Percentiles rank a stretch among this genome's conserved stretches.
phyloP scores from a whole-genome alignment of 1,140 invertebrate species.

The Pogonognathellus flavescens region DNA sequence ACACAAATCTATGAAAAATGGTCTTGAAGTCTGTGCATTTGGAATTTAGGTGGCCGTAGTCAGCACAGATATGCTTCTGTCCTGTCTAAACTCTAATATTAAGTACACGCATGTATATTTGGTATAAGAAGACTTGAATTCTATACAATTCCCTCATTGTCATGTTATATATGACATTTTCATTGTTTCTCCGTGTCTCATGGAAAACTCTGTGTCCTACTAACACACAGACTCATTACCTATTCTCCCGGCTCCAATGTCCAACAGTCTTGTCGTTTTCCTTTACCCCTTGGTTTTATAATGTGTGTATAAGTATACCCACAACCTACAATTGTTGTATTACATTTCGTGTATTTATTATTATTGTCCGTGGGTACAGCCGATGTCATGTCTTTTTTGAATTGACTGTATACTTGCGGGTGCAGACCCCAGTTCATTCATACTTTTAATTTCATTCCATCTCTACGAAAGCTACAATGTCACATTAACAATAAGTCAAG shows the following conservation, averaged over 20 bases:
- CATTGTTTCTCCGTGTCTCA: slow-evolving; percentile 9
- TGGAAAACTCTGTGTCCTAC: background rate
- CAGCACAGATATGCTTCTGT: no score
- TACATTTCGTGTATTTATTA: no score
- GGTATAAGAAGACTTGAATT: background rate
- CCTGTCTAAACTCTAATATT: background rate
- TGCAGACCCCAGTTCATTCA: no score
- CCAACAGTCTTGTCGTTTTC: slow-evolving; percentile 19
- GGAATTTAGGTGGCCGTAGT: slow-evolving; percentile 30
- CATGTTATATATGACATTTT: slow-evolving; percentile 1
- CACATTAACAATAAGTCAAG: no score
- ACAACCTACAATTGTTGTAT: no score
- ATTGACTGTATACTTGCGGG: no score
- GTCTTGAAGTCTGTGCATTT: slow-evolving; percentile 26
- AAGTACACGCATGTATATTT: no score
- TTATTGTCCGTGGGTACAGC: no score
- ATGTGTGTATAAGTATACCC: no score
- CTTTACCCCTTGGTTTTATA: slow-evolving; percentile 3
- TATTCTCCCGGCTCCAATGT: slow-evolving; percentile 35
- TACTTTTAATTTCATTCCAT: no score
- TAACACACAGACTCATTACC: slow-evolving; percentile 44
- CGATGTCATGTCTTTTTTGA: no score
- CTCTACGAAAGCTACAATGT: no score
- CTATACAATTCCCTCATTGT: background rate
- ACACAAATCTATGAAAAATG: background rate